A percentile compares a stretch with the other conserved stretches of the same genome.
phyloP scores from a whole-genome alignment of 2,797 vertebrate species.

The Myoxocephalus aenaeus region DNA sequence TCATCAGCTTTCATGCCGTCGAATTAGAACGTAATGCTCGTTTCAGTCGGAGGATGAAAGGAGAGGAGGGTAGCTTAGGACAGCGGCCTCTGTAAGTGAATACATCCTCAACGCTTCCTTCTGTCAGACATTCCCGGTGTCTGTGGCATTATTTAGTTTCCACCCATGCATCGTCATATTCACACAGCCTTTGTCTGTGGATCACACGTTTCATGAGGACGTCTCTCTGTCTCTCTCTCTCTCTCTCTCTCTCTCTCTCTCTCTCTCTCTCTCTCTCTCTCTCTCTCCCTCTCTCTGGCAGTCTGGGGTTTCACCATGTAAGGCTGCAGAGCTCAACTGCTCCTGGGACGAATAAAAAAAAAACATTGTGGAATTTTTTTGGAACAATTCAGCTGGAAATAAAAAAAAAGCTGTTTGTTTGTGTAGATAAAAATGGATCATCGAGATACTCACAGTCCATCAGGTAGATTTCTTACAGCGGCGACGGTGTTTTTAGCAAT shows the following conservation, averaged over 20 bases:
- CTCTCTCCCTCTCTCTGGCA: conserved; percentile 29
- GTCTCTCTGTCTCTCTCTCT: conserved; percentile 24
- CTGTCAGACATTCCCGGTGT: not conserved
- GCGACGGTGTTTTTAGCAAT: too few species aligned
- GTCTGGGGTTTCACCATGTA: conserved; percentile 74
- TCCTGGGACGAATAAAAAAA: conserved; percentile 14
- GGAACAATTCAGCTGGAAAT: conserved; percentile 18
- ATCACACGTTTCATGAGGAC: too few species aligned
- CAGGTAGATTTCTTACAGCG: not conserved
- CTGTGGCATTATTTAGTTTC: not conserved
- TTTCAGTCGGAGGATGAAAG: not conserved
- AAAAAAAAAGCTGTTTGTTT: not conserved
- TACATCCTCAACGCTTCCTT: conserved; percentile 21
- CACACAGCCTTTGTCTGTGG: too few species aligned
- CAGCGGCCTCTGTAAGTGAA: not conserved
- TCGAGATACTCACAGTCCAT: not conserved
- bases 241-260: conserved; percentile 29
- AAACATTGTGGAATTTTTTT: conserved; percentile 21
- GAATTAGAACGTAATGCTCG: not conserved
- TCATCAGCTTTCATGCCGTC: not conserved
- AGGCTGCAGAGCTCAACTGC: conserved; percentile 56
- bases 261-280: conserved; percentile 28
- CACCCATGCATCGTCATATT: too few species aligned
- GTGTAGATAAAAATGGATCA: not conserved
- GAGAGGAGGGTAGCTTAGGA: not conserved